Base-by-base conservation (phyloP, 2,797 vertebrate genomes). In the Pipistrellus kuhlii region DNA sequence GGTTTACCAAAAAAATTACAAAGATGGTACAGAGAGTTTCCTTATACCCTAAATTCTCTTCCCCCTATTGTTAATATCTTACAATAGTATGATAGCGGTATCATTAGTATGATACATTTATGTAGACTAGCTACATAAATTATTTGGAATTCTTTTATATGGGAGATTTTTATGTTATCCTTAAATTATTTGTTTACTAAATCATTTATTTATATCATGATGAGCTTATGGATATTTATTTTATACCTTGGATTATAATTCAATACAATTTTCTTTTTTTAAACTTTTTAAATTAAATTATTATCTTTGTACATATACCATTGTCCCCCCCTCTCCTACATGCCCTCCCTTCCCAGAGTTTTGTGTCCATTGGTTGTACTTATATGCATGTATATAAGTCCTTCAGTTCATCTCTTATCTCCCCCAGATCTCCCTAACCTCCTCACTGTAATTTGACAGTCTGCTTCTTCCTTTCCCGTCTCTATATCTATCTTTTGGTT, bases 1-100 rank as follows among this genome's bases (percentile, higher is more conserved):
- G 55, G 64, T 87, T 81, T 87, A 53, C n/a, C 25, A n/a, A n/a
- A 64, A 87, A 92, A 72, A 20, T n/a, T 82, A 2, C 76, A 73
- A 66, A 88, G 14, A 72, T 72, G 51, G n/a, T 62, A 62, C 5
- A 38, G 25, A 48, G 30, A 32, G 6, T 72, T 86, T 80, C 27
- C 38, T 78, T 69, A 48, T 59, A 59, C 10, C 18, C 27, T 86
- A 27, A 20, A n/a, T 35, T 48, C 18, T 48, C 25, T 86, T 80
- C 62, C 27, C 25, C 9, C 41, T 82, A 59, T 55, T 77, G 41
- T 44, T 88, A 69, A 44, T 7, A 5, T 88, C 48, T 78, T 68
- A 44, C 1, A 53, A 21, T 21, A 53, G 57, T 59, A 59, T 59
- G 25, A 59, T 59, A 59, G 57, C 11, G 27, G 57, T 27, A 59